phyloP scores from a whole-genome alignment of 2,888 invertebrate genomes.

The Teinopalpus imperialis region DNA sequence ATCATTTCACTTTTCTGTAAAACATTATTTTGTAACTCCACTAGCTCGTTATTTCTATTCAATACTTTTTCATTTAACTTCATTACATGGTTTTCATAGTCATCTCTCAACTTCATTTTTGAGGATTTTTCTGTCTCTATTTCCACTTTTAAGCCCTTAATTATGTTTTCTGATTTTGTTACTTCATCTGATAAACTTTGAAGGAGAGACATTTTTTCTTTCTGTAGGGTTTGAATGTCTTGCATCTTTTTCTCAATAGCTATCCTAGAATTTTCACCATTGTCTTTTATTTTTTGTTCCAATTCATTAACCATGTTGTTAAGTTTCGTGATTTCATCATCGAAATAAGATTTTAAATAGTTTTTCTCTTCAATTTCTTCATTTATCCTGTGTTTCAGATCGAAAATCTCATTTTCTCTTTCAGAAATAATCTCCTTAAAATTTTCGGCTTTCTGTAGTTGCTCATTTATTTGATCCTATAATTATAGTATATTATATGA shows the following conservation, averaged over 20 bases:
- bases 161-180: slow-evolving; percentile 50
- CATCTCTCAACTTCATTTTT: slow-evolving; percentile 54
- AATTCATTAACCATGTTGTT: slow-evolving; percentile 64
- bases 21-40: slow-evolving; percentile 63
- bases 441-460: slow-evolving; percentile 11
- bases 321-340: slow-evolving; percentile 55
- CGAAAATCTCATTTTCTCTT: slow-evolving; percentile 52
- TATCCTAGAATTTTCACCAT: slow-evolving; percentile 45
- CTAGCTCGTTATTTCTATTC: slow-evolving; percentile 67
- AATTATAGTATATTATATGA: too few species aligned
- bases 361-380: slow-evolving; percentile 63
- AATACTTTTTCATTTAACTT: slow-evolving; percentile 65
- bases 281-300: slow-evolving; percentile 56
- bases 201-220: slow-evolving; percentile 60
- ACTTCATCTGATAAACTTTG: slow-evolving; percentile 60
- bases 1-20: slow-evolving; percentile 59
- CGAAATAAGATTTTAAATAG: slow-evolving; percentile 46
- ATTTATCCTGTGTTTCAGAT: slow-evolving; percentile 60
- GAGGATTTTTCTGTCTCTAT: slow-evolving; percentile 53
- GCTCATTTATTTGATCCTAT: slow-evolving; percentile 48
- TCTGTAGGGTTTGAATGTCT: slow-evolving; percentile 62
- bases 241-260: slow-evolving; percentile 54
- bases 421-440: slow-evolving; percentile 46
- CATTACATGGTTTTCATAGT: slow-evolving; percentile 61
- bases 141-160: slow-evolving; percentile 49